Evolutionary conservation across 2,888 invertebrate genomes (phyloP).

Genomic region (Trissolcus brochymenae): DNA sequence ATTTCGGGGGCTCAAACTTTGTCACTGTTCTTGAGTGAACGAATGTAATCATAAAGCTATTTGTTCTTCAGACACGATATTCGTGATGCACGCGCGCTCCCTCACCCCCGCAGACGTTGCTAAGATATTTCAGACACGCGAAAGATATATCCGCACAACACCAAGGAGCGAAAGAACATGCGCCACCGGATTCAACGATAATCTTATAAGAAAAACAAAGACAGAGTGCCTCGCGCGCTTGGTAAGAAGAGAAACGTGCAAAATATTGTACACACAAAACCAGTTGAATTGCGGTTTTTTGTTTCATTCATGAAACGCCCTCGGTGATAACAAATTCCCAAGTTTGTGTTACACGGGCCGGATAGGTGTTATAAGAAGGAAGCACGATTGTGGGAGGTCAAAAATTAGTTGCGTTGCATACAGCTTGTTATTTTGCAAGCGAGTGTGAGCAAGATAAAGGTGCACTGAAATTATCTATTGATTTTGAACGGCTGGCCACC

Average conservation of each 20-base stretch:
- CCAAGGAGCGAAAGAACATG: conserved; percentile 27
- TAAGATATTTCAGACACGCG: conserved; percentile 66
- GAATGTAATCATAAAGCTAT: conserved; percentile 63
- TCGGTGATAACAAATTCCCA: too few species aligned
- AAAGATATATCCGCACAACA: conserved; percentile 40
- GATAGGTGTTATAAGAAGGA: too few species aligned
- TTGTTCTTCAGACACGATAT: conserved; percentile 68
- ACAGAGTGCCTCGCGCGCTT: too few species aligned
- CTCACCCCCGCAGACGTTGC: conserved; percentile 12
- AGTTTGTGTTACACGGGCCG: too few species aligned
- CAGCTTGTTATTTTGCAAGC: too few species aligned
- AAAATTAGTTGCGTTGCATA: too few species aligned
- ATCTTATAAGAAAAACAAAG: conserved; percentile 19
- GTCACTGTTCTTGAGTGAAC: conserved; percentile 62
- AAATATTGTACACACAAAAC: conserved; percentile 21
- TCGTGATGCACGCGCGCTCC: conserved; percentile 68
- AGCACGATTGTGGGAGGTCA: too few species aligned
- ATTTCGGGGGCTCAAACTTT: conserved; percentile 71
- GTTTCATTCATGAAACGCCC: too few species aligned
- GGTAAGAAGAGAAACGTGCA: too few species aligned
- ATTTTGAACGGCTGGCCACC: conserved; percentile 72
- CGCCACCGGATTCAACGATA: conserved; percentile 26
- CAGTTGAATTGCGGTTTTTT: conserved; percentile 13
- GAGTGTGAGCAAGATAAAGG: conserved; percentile 48
- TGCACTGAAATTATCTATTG: conserved; percentile 72